Evolutionary conservation across 2,888 invertebrate genomes (phyloP).

Genomic region (Pachymerium ferrugineum): DNA sequence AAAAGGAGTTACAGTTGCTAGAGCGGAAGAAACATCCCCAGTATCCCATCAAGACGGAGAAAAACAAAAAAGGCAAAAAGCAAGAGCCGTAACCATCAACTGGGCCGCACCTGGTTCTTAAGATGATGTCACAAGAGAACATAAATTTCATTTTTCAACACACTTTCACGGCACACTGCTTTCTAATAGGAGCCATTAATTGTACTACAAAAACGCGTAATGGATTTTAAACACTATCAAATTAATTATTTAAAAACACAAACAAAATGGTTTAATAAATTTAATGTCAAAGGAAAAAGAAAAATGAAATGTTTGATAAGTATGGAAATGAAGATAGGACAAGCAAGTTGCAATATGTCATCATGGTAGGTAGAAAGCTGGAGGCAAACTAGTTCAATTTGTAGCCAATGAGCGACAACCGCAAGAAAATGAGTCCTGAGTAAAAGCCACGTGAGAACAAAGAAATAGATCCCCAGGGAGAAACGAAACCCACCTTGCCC

Average conservation of each 20-base stretch:
- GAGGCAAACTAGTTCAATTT: slow-evolving; percentile 21
- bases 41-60: slow-evolving; percentile 12
- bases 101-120: slow-evolving; percentile 10
- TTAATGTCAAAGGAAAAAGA: neutral
- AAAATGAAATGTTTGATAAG: neutral
- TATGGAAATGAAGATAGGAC: neutral
- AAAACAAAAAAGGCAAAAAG: slow-evolving; percentile 17
- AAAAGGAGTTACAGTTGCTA: slow-evolving; percentile 15
- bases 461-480: slow-evolving; percentile 17
- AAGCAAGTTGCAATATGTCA: slow-evolving; percentile 1
- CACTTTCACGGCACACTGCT: neutral
- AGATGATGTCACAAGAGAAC: slow-evolving; percentile 5
- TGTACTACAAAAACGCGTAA: neutral
- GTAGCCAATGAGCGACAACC: slow-evolving; percentile 14
- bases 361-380: neutral
- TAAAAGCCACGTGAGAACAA: slow-evolving; percentile 15
- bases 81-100: slow-evolving; percentile 9
- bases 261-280: neutral
- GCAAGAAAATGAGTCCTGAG: slow-evolving; percentile 18
- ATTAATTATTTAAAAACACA: neutral
- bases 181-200: neutral
- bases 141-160: slow-evolving; percentile 18
- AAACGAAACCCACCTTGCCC: slow-evolving; percentile 18
- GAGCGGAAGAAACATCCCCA: slow-evolving; percentile 1
- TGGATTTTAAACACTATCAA: neutral